Evolutionary conservation across 2,888 invertebrate genomes (phyloP).

Genomic region (Amphipyra tragopoginis): DNA sequence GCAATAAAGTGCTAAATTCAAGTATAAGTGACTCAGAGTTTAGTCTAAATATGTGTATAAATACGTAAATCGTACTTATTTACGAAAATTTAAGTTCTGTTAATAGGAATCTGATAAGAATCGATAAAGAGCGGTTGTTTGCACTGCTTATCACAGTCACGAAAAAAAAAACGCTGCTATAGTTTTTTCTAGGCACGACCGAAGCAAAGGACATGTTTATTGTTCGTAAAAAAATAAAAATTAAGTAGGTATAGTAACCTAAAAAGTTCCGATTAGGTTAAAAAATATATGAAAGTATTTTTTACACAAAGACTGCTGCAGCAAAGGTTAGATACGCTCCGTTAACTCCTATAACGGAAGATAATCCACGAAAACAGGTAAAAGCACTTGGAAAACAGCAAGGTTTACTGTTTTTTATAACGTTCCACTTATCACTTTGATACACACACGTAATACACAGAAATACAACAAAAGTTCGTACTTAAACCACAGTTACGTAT

Average conservation of each 20-base stretch:
- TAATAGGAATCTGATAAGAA: conserved; percentile 49
- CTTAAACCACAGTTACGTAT: conserved; percentile 48
- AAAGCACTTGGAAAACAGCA: conserved; percentile 74
- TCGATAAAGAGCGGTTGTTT: conserved; percentile 21
- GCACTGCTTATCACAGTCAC: conserved; percentile 2
- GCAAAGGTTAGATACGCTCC: conserved; percentile 70
- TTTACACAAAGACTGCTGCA: conserved; percentile 70
- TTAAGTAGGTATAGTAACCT: conserved; percentile 41
- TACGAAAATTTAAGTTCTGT: conserved; percentile 12
- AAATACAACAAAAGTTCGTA: conserved; percentile 59
- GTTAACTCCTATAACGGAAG: conserved; percentile 77
- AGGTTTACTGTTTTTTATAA: conserved; percentile 64
- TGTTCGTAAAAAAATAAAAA: conserved; percentile 9
- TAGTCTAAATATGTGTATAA: too few species aligned
- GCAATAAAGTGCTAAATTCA: too few species aligned
- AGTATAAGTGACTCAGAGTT: too few species aligned
- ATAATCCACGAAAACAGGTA: conserved; percentile 75
- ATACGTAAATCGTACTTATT: neutral
- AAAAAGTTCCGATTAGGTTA: conserved; percentile 34
- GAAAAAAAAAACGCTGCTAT: conserved; percentile 9
- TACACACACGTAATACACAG: conserved; percentile 59
- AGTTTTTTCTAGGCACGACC: conserved; percentile 2
- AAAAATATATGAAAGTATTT: conserved; percentile 52
- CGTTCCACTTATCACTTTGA: conserved; percentile 55
- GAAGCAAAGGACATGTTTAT: conserved; percentile 22